Evolutionary conservation across 2,797 vertebrate genomes (phyloP), one percentile per base, ranked within the genome.

Genomic region (Anguilla obscura): DNA sequence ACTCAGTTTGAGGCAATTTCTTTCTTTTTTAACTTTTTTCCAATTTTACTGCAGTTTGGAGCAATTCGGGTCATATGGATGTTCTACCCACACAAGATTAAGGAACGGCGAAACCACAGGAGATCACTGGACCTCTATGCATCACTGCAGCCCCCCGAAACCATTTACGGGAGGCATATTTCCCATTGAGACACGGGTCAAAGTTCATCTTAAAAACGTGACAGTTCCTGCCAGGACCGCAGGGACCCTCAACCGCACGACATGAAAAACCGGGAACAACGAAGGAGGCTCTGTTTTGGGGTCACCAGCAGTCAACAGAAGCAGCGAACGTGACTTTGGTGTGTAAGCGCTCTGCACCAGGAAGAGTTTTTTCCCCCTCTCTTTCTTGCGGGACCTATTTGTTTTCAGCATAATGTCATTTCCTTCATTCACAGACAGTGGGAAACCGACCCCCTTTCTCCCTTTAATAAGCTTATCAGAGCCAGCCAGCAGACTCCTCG

Each of bases 391-490:
- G 69, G 27, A 36, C 18, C 52, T 69, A 86, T 87, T 86, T 86
- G 48, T 54, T 86, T 76, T 48, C 85, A 86, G 76, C 1, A 52
- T 85, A 89, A 90, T 86, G 80, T 71, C 87, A 89, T 40, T 0
- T 79, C 36, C 89, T 88, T 86, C 50, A 87, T 86, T 66, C 50
- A 88, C 90, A 86, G 4, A 91, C 86, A 91, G 80, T 1, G 66
- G 58, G 76, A 76, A 14, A 14, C 52, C 0, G 6, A 87, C 88
- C 90, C 85, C 71, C 66, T 74, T 66, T 0, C 3, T 91, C 54
- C 71, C 86, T 48, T 87, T 90, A 84, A 89, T 89, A 87, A 7
- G 79, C 90, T 92, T 9, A 91, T 84, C 16, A 0, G 10, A 33
- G 50, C 85, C 60, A 76, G 18, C 84, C 91, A 90, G 86, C 40